Evolutionary conservation across 2,113 vertebrate genomes (phyloP).

Genomic region (Oxygymnocypris stewartii): DNA sequence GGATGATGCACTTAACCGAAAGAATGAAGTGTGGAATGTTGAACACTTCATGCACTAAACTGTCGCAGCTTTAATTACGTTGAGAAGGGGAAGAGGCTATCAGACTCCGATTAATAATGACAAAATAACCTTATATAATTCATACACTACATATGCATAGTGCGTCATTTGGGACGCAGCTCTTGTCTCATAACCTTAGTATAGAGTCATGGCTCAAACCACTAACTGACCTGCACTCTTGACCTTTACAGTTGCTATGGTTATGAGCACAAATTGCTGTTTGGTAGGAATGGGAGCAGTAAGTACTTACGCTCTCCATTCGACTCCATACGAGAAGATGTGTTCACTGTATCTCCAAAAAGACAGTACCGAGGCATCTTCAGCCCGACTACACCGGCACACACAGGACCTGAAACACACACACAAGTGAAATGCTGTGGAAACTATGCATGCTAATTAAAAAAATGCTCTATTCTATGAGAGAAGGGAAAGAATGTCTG

Average conservation of each 20-base stretch:
- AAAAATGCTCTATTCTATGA: background rate
- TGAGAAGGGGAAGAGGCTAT: too few relatives aligned
- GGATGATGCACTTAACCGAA: too few relatives aligned
- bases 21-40: too few relatives aligned
- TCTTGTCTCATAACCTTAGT: background rate
- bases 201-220: background rate
- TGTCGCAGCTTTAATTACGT: too few relatives aligned
- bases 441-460: background rate
- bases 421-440: conserved; percentile 1
- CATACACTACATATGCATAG: too few relatives aligned
- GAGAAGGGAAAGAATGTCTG: background rate
- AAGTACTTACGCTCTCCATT: conserved; percentile 81
- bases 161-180: too few relatives aligned
- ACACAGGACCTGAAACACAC: conserved; percentile 80
- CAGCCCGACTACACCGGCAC: conserved; percentile 88
- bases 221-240: background rate
- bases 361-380: conserved; percentile 95
- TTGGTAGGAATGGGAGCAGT: background rate
- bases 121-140: too few relatives aligned
- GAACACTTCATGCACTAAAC: too few relatives aligned
- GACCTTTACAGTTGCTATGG: background rate
- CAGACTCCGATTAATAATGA: too few relatives aligned
- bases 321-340: conserved; percentile 91
- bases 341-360: conserved; percentile 94
- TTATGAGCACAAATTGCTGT: background rate